phyloP scores from a whole-genome alignment of 2,797 vertebrate genomes.

The Pipistrellus pygmaeus region DNA sequence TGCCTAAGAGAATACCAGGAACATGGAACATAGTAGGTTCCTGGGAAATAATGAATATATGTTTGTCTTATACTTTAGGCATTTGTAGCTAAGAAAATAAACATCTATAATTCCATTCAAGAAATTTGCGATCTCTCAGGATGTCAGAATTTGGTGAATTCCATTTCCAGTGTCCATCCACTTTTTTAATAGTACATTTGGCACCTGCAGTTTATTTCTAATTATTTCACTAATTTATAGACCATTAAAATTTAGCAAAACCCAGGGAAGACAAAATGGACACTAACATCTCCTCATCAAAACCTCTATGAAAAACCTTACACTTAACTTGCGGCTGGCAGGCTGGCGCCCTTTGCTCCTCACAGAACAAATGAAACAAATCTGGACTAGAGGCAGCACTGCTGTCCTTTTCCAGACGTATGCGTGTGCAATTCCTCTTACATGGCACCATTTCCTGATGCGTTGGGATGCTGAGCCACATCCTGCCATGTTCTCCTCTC shows the following conservation, averaged over 20 bases:
- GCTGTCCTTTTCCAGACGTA: background rate
- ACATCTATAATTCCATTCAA: background rate
- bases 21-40: background rate
- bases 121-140: background rate
- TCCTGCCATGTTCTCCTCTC: constrained; percentile 54
- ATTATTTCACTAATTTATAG: background rate
- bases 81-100: background rate
- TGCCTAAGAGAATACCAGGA: background rate
- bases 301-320: background rate
- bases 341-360: background rate
- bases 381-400: background rate
- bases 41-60: background rate
- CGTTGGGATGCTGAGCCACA: background rate
- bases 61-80: background rate
- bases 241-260: background rate
- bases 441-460: constrained; percentile 13
- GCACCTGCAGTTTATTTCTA: background rate
- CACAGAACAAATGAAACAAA: background rate
- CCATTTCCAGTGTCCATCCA: background rate
- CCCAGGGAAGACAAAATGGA: background rate
- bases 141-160: background rate
- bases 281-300: background rate
- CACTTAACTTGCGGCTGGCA: background rate
- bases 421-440: background rate
- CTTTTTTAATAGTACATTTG: background rate